Evolutionary conservation across 2,113 vertebrate species (phyloP), one percentile per base, ranked within the genome.

Genomic region (Bothrops jararaca): DNA sequence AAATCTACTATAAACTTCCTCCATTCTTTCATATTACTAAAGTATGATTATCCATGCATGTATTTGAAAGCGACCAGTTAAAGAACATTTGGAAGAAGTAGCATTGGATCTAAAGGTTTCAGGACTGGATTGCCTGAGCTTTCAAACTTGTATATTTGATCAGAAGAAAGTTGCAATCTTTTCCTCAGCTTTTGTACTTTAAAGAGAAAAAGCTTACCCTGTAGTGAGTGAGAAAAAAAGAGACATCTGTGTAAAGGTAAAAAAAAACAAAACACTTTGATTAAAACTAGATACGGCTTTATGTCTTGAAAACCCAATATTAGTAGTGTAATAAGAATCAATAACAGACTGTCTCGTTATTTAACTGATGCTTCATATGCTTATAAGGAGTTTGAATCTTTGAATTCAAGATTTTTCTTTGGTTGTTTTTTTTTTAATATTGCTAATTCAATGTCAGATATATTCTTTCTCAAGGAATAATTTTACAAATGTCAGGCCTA

Each of bases 401-500:
- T 2, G 34, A 91, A 56, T 87, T 93, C 0, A 58, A 91, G 4
- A 54, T 4, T 22, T 57, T 94, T 80, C 69, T 80, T 80, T 80
- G 15, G 10, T 39, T 69, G 45, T 34, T n/a, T 39, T 3, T 80
- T 80, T 60, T 93, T 5, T 85, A 93, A 90, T 42, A 29, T 5
- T 2, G 3, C 0, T 93, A 92, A 20, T 2, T 86, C 26, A 6
- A 69, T 29, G 3, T 89, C 89, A 95, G 92, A 0, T 3, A 91
- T 45, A 22, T 57, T 90, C 54, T 39, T 53, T 91, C 92, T 42
- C 18, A 93, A 93, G 48, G 29, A 92, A 69, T 92, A 86, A 0
- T 0, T 13, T 45, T 93, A 20, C 11, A 93, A 93, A 95, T 88
- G 45, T 7, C 93, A 29, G 94, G 90, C 69, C 91, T 85, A 15